phyloP scores from a whole-genome alignment of 2,797 vertebrate genomes.

The Pyrocephalus nanus region DNA sequence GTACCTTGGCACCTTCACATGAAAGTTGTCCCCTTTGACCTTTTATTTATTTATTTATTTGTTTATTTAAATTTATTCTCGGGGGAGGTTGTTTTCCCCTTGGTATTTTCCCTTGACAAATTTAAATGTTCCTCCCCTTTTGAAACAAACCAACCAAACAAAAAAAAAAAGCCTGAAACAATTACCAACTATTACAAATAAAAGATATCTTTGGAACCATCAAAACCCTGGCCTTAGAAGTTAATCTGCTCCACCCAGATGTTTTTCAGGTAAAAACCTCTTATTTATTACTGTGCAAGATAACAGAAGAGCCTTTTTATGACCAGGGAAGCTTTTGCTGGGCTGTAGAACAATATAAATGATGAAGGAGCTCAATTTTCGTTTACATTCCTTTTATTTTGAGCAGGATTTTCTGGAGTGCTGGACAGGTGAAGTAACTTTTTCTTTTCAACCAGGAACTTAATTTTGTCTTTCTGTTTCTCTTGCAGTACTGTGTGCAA shows the following conservation, averaged over 20 bases:
- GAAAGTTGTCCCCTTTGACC: background rate
- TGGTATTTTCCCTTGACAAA: conserved; percentile 1
- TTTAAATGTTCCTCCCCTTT: background rate
- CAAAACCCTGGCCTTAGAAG: background rate
- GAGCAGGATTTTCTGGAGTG: background rate
- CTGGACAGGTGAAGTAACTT: background rate
- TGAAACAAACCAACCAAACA: background rate
- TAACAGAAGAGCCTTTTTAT: background rate
- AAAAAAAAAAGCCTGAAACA: background rate
- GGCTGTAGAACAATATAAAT: background rate
- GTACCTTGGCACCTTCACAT: conserved; percentile 3
- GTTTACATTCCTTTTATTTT: background rate
- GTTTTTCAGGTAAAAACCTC: conserved; percentile 12
- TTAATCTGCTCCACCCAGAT: background rate
- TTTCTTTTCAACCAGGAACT: background rate
- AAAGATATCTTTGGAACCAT: background rate
- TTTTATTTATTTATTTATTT: background rate
- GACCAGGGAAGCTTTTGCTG: background rate
- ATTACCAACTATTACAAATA: conserved; percentile 1
- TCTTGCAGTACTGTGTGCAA: conserved; percentile 93
- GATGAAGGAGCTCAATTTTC: background rate
- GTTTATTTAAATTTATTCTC: background rate
- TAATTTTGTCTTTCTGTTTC: conserved; percentile 68
- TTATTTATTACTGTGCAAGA: background rate
- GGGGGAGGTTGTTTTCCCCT: background rate